These are phyloP conservation scores for Helicoverpa zea DNA, from an alignment of 1,140 invertebrate species.

Conservation along the genomic window DNA sequence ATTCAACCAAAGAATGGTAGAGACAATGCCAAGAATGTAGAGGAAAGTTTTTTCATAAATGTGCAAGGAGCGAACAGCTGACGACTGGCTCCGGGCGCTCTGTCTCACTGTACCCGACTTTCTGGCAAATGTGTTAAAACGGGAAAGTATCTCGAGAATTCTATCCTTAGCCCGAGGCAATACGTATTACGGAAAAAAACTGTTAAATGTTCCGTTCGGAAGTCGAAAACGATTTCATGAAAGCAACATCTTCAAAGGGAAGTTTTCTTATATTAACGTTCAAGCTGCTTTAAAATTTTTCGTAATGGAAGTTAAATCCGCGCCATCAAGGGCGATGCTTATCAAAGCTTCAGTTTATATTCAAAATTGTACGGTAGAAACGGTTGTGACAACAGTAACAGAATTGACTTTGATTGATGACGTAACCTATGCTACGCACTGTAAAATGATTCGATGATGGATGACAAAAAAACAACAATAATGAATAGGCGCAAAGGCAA, in stretches of 20 bases:
- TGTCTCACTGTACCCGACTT: constrained; percentile 63
- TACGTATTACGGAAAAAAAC: constrained; percentile 71
- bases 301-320: background rate
- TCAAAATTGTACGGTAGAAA: background rate
- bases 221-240: constrained; percentile 29
- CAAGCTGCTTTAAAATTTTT: constrained; percentile 18
- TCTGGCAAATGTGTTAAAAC: constrained; percentile 83
- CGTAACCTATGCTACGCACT: background rate
- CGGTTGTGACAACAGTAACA: background rate
- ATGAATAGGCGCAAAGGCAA: too few relatives aligned
- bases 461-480: background rate
- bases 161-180: constrained; percentile 74
- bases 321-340: background rate
- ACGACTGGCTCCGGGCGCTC: constrained; percentile 71
- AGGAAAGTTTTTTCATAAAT: constrained; percentile 85
- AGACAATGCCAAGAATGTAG: constrained; percentile 81
- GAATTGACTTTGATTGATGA: constrained; percentile 31
- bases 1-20: constrained; percentile 63
- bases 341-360: constrained; percentile 13
- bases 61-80: constrained; percentile 78
- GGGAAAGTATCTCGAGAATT: constrained; percentile 81
- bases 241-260: constrained; percentile 38
- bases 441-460: constrained; percentile 21
- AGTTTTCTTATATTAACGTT: constrained; percentile 5
- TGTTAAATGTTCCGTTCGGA: constrained; percentile 62